Evolutionary conservation across 2,888 invertebrate species (phyloP).

Genomic region (Crossocerus cetratus): DNA sequence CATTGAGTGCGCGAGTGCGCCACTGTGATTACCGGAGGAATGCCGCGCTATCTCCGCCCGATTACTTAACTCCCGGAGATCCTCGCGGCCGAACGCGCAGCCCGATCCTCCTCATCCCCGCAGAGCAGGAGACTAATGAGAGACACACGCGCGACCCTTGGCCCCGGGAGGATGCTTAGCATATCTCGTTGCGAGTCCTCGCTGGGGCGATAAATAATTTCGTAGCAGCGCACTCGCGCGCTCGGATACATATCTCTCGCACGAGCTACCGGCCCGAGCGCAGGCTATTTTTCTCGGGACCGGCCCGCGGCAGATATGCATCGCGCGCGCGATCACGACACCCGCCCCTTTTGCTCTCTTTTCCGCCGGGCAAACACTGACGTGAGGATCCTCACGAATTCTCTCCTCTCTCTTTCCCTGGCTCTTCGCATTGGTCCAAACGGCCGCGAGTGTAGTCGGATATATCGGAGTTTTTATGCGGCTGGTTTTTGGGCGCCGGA

Average conservation of each 20-base stretch:
- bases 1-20: too few relatives aligned
- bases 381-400: constrained; percentile 22
- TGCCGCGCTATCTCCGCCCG: too few relatives aligned
- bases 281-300: constrained; percentile 31
- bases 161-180: constrained; percentile 36
- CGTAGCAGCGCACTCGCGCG: constrained; percentile 16
- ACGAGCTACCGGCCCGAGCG: too few relatives aligned
- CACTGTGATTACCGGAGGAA: too few relatives aligned
- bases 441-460: too few relatives aligned
- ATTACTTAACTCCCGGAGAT: too few relatives aligned
- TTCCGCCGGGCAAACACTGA: constrained; percentile 36
- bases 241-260: not conserved
- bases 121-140: not conserved
- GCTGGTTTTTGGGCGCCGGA: not conserved
- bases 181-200: constrained; percentile 26
- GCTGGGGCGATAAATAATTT: constrained; percentile 44
- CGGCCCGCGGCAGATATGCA: constrained; percentile 41
- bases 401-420: not conserved
- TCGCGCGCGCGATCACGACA: constrained; percentile 16
- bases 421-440: not conserved
- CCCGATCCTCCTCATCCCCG: too few relatives aligned
- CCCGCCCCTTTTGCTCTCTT: constrained; percentile 40
- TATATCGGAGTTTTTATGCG: not conserved
- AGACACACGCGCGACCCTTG: constrained; percentile 10
- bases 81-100: not conserved